A percentile compares a stretch with the other conserved stretches of the same genome.
These are phyloP conservation scores for Drosophila truncata DNA, from an alignment of 1,140 invertebrate species.

Conservation along the genomic window DNA sequence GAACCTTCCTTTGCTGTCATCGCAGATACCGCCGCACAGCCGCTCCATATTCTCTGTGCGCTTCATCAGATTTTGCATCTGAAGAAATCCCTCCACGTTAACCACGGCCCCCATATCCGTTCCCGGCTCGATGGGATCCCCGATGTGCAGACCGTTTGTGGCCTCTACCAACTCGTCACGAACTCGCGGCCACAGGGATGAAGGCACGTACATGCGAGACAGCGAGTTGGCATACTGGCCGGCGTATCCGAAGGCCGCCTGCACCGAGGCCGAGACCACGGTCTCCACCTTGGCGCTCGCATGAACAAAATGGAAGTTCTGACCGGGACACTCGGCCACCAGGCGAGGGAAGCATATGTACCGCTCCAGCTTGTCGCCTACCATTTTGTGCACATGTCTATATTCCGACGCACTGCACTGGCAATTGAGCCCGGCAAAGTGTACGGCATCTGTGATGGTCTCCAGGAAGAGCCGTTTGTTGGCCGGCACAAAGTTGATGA, in stretches of 20 bases:
- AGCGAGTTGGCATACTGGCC: slow-evolving; percentile 99
- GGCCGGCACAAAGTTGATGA: slow-evolving; percentile 98
- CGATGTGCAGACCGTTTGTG: slow-evolving; percentile 90
- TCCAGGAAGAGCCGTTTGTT: slow-evolving; percentile 97
- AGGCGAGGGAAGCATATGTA: slow-evolving; percentile 97
- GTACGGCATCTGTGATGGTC: slow-evolving; percentile 92
- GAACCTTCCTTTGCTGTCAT: slow-evolving; percentile 95
- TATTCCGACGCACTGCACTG: slow-evolving; percentile 92
- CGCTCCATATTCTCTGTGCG: slow-evolving; percentile 93
- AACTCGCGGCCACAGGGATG: slow-evolving; percentile 91
- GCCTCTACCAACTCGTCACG: slow-evolving; percentile 13
- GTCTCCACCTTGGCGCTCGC: slow-evolving; percentile 93
- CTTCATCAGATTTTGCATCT: slow-evolving; percentile 95
- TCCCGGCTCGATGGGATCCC: slow-evolving; percentile 92
- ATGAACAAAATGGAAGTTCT: slow-evolving; percentile 99
- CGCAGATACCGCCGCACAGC: slow-evolving; percentile 94
- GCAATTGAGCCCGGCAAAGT: slow-evolving; percentile 97
- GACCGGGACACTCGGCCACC: slow-evolving; percentile 98
- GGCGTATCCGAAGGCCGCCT: slow-evolving; percentile 96
- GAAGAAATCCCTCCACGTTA: slow-evolving; percentile 94
- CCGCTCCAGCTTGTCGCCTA: slow-evolving; percentile 93
- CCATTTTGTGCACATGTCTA: slow-evolving; percentile 94
- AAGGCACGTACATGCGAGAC: slow-evolving; percentile 96
- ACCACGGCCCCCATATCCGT: slow-evolving; percentile 97
- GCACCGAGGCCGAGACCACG: slow-evolving; percentile 92